Conservation (phyloP, 2,888 invertebrate genomes). For the Acholoe squamosa region DNA sequence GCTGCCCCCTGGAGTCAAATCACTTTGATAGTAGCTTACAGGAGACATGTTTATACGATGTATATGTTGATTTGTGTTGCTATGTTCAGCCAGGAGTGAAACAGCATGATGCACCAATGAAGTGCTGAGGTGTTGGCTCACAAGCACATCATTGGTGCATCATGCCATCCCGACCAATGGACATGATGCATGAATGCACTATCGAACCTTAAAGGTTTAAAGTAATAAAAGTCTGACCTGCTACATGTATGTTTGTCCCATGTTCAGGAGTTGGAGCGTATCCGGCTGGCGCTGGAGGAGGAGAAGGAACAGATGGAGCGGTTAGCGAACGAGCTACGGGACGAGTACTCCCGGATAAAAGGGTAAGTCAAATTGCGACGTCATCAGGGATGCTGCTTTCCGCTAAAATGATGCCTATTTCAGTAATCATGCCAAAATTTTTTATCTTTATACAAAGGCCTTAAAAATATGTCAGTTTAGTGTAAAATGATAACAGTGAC, state of each 20-base stretch:
- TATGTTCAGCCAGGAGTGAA: no score
- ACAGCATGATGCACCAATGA: no score
- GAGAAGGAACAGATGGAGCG: constrained; percentile 83
- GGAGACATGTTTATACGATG: no score
- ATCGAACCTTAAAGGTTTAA: neutral
- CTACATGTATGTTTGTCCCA: constrained; percentile 51
- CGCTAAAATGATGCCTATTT: no score
- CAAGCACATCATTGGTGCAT: neutral
- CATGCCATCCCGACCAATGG: neutral
- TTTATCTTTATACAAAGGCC: neutral
- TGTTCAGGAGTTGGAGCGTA: constrained; percentile 81
- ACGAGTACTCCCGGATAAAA: constrained; percentile 82
- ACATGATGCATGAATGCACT: neutral
- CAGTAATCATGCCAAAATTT: no score
- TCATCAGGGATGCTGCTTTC: neutral
- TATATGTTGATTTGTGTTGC: no score
- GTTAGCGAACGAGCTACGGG: constrained; percentile 83
- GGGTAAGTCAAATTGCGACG: constrained; percentile 70
- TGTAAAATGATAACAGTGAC: neutral
- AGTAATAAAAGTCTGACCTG: neutral
- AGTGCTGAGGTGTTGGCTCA: no score
- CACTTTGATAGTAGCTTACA: no score
- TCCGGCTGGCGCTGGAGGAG: constrained; percentile 83
- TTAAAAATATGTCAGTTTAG: neutral
- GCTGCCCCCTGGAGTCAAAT: no score